Percentiles rank a stretch among this genome's conserved stretches.
Conservation (phyloP, 2,888 invertebrate species). For the Leucania comma region DNA sequence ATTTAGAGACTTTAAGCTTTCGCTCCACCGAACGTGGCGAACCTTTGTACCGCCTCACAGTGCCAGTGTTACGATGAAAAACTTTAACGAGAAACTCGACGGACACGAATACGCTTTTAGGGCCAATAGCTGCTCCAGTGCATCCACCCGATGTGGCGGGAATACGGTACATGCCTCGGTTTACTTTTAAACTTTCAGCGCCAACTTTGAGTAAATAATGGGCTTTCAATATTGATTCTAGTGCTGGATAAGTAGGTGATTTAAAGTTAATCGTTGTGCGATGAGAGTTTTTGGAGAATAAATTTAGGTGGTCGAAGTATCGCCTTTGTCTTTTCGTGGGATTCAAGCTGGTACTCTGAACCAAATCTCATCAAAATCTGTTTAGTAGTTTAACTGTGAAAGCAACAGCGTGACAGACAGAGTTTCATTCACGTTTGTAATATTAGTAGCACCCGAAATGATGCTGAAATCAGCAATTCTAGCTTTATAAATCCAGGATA, state of each 20-base stretch:
- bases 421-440: too few relatives aligned
- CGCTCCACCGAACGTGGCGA: slow-evolving; percentile 23
- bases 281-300: background rate
- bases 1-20: slow-evolving; percentile 15
- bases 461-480: too few relatives aligned
- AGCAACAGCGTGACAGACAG: too few relatives aligned
- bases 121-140: slow-evolving; percentile 68
- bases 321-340: fast-evolving
- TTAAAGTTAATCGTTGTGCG: background rate
- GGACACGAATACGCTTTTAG: slow-evolving; percentile 85
- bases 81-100: slow-evolving; percentile 79
- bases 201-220: slow-evolving; percentile 37
- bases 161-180: slow-evolving; percentile 59
- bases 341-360: too few relatives aligned
- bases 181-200: slow-evolving; percentile 70
- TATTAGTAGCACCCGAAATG: too few relatives aligned
- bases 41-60: slow-evolving; percentile 57
- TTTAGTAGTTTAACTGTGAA: too few relatives aligned
- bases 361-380: too few relatives aligned
- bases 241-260: background rate
- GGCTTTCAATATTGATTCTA: background rate
- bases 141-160: slow-evolving; percentile 61
- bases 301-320: too few relatives aligned
- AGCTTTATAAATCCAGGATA: too few relatives aligned
- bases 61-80: slow-evolving; percentile 68